A percentile compares a stretch with the other conserved stretches of the same genome.
phyloP scores from a whole-genome alignment of 2,888 invertebrate genomes.

The Eupithecia subfuscata region DNA sequence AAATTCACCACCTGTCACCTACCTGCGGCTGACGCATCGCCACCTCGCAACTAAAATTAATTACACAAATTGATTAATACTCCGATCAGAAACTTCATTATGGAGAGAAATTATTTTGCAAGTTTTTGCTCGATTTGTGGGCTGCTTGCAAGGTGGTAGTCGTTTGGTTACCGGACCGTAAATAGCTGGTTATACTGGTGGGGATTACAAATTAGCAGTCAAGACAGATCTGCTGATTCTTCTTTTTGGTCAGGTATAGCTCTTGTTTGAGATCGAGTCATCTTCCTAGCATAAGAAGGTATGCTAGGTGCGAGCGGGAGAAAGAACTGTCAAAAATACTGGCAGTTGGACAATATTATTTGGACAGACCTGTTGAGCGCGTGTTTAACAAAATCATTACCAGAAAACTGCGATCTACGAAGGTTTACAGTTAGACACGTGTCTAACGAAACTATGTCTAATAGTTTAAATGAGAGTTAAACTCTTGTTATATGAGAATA shows the following conservation, averaged over 20 bases:
- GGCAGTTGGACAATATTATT: no score
- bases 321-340: neutral
- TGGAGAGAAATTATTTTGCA: conserved; percentile 65
- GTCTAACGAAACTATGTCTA: no score
- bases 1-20: conserved; percentile 80
- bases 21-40: conserved; percentile 75
- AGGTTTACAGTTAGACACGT: no score
- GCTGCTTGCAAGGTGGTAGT: conserved; percentile 37
- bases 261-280: neutral
- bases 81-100: conserved; percentile 69
- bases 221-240: neutral
- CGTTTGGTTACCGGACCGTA: conserved; percentile 15
- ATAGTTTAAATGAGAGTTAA: no score
- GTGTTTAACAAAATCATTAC: no score
- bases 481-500: no score
- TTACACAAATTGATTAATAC: conserved; percentile 78
- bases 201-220: conserved; percentile 3
- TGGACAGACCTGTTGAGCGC: no score
- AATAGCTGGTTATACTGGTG: conserved; percentile 1
- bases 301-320: neutral
- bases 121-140: conserved; percentile 51
- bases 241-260: neutral
- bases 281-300: neutral
- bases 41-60: conserved; percentile 73
- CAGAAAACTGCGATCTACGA: no score